Percentiles rank a stretch among this genome's conserved stretches.
These are phyloP conservation scores for Misgurnus anguillicaudatus DNA, from an alignment of 2,113 vertebrate genomes.

Conservation along the genomic window DNA sequence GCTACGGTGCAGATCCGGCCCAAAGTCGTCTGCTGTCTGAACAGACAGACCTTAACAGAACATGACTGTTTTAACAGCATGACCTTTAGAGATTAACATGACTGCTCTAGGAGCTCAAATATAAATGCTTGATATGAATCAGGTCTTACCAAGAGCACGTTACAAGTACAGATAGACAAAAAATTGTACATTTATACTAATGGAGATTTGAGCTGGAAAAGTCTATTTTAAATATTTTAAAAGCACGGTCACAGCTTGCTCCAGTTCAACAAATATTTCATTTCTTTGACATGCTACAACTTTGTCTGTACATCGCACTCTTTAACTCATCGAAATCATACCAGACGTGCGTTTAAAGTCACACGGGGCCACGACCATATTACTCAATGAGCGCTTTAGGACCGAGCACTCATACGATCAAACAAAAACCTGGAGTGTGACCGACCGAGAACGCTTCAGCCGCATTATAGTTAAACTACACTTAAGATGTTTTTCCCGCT, in stretches of 20 bases:
- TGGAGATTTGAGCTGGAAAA: slow-evolving; percentile 12
- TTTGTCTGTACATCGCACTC: slow-evolving; percentile 15
- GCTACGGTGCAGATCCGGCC: too few relatives aligned
- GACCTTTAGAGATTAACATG: slow-evolving; percentile 58
- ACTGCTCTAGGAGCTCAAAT: slow-evolving; percentile 76
- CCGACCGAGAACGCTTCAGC: background rate
- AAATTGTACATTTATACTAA: slow-evolving; percentile 11
- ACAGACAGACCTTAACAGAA: slow-evolving; percentile 54
- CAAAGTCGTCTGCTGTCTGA: slow-evolving; percentile 34
- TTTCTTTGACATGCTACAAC: slow-evolving; percentile 19
- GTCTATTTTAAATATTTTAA: background rate
- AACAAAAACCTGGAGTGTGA: slow-evolving; percentile 18
- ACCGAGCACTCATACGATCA: background rate
- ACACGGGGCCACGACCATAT: background rate
- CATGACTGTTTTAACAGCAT: slow-evolving; percentile 80
- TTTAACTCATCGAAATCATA: background rate
- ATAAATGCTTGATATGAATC: slow-evolving; percentile 57
- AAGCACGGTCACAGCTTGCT: slow-evolving; percentile 29
- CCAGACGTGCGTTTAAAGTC: background rate
- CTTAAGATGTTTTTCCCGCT: slow-evolving; percentile 3
- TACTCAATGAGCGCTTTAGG: background rate
- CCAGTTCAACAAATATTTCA: background rate
- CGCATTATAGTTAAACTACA: slow-evolving; percentile 5
- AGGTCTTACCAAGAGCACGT: slow-evolving; percentile 17
- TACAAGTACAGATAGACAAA: slow-evolving; percentile 31